Conservation (phyloP, 1,140 invertebrate genomes). For the Drosophila watanabei region DNA sequence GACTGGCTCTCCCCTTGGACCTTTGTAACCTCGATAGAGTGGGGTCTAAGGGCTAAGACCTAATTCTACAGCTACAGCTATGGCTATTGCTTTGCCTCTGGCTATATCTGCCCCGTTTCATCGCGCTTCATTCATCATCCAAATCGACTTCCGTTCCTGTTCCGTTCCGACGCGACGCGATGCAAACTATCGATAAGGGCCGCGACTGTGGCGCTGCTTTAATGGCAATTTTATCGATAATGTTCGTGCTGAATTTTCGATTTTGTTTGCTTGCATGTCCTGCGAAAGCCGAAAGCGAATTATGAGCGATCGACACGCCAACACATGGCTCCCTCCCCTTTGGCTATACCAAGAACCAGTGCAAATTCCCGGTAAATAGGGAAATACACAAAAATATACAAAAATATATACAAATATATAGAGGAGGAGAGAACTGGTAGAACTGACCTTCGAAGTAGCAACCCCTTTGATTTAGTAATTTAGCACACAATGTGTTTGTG, state of each 20-base stretch:
- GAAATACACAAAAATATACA: background rate
- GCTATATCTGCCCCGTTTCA: conserved; percentile 70
- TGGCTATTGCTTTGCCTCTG: background rate
- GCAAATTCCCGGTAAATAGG: conserved; percentile 56
- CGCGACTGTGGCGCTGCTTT: conserved; percentile 46
- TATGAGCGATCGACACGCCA: conserved; percentile 83
- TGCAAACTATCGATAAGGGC: conserved; percentile 78
- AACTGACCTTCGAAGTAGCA: conserved; percentile 38
- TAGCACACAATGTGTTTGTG: conserved; percentile 82
- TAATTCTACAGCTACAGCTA: background rate
- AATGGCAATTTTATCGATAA: conserved; percentile 85
- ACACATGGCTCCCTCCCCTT: conserved; percentile 1
- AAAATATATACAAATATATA: background rate
- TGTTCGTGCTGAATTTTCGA: conserved; percentile 84
- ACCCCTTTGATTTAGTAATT: conserved; percentile 76
- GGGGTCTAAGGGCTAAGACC: background rate
- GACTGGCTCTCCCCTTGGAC: background rate
- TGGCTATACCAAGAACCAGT: conserved; percentile 63
- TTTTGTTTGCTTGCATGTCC: conserved; percentile 83
- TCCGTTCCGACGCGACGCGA: conserved; percentile 56
- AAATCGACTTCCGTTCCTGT: conserved; percentile 76
- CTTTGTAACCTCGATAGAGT: background rate
- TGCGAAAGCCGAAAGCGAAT: conserved; percentile 51
- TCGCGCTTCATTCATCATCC: conserved; percentile 81
- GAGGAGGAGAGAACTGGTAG: too few species aligned